Percentiles rank a stretch among this genome's conserved stretches.
phyloP scores from a whole-genome alignment of 2,113 vertebrate genomes.

The Eulacestoma nigropectus region DNA sequence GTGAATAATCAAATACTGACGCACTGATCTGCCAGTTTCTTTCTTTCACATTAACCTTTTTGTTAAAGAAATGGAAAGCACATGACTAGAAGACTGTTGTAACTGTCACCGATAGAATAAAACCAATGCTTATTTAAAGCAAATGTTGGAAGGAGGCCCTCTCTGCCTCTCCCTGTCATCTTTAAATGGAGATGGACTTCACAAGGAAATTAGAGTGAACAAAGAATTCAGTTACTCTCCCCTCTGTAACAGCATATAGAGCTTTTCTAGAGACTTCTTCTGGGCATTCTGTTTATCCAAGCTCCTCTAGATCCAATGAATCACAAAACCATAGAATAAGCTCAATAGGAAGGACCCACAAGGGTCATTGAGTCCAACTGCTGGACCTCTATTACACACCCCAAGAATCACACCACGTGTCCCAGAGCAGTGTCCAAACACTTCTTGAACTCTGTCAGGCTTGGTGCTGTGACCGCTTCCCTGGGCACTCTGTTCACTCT shows the following conservation, averaged over 20 bases:
- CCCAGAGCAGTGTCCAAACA: not conserved
- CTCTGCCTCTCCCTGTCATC: not conserved
- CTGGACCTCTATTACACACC: not conserved
- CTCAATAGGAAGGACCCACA: not conserved
- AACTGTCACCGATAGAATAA: not conserved
- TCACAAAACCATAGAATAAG: not conserved
- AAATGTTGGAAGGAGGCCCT: not conserved
- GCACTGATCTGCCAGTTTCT: not conserved
- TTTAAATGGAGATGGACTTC: not conserved
- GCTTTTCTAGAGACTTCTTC: rapidly evolving
- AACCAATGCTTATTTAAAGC: not conserved
- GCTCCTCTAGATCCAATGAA: not conserved
- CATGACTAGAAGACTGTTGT: not conserved
- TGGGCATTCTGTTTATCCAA: not conserved
- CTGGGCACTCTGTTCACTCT: not conserved
- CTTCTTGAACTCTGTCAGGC: not conserved
- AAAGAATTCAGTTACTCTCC: not conserved
- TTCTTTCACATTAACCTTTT: not conserved
- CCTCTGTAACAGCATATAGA: not conserved
- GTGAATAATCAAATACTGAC: conserved; percentile 48
- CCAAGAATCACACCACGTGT: not conserved
- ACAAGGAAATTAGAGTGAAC: not conserved
- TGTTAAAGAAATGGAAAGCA: not conserved
- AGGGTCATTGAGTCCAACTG: not conserved
- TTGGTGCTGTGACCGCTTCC: not conserved